phyloP scores from a whole-genome alignment of 2,888 invertebrate species.

The Agrilus cyanescens region DNA sequence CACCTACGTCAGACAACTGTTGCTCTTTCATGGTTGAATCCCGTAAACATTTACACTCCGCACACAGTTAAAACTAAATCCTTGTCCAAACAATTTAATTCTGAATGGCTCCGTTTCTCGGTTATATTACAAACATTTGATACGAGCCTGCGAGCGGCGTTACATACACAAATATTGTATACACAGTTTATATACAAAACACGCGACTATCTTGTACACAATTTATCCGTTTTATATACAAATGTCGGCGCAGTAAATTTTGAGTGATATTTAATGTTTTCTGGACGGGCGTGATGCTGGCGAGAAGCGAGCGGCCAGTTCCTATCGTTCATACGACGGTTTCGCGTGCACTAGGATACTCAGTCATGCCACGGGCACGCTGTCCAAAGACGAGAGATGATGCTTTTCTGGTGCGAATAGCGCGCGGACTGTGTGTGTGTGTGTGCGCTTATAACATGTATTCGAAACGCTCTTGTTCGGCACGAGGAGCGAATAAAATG shows the following conservation, averaged over 20 bases:
- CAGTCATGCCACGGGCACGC: not conserved
- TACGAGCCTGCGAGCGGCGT: constrained; percentile 28
- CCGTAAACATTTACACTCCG: constrained; percentile 33
- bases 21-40: constrained; percentile 33
- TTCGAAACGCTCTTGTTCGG: too few relatives aligned
- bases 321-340: constrained; percentile 3
- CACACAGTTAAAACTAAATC: constrained; percentile 24
- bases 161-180: constrained; percentile 35
- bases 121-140: constrained; percentile 36
- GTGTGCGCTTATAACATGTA: too few relatives aligned
- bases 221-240: constrained; percentile 35
- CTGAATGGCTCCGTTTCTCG: constrained; percentile 25
- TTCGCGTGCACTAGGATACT: constrained; percentile 2
- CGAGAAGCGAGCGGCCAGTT: constrained; percentile 3
- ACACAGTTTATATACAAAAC: constrained; percentile 32
- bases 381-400: not conserved
- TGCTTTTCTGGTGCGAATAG: too few relatives aligned
- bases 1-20: constrained; percentile 32
- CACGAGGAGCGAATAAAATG: too few relatives aligned
- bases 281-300: constrained; percentile 2
- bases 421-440: too few relatives aligned
- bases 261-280: constrained; percentile 24
- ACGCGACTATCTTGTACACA: constrained; percentile 31
- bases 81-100: constrained; percentile 32
- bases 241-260: constrained; percentile 26